phyloP scores from a whole-genome alignment of 2,888 invertebrate genomes.

The Seladonia tumulorum region DNA sequence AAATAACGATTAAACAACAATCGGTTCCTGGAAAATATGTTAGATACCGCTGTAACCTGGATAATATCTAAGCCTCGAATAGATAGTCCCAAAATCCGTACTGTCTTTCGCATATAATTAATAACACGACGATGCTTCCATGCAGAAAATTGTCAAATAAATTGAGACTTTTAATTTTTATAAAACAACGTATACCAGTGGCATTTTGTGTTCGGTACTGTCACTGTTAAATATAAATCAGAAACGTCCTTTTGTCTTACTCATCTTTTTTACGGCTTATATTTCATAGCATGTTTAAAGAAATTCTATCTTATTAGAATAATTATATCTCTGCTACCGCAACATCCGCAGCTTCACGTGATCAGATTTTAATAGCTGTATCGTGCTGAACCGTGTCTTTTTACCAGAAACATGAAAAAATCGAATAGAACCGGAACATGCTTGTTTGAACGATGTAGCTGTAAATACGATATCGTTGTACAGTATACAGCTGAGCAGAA shows the following conservation, averaged over 20 bases:
- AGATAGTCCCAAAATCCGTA: no score
- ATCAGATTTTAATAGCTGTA: not conserved
- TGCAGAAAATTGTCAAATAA: no score
- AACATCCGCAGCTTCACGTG: not conserved
- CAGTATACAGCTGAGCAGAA: not conserved
- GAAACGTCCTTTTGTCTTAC: not conserved
- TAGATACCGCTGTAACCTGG: not conserved
- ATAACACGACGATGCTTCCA: no score
- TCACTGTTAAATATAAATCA: no score
- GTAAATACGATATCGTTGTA: not conserved
- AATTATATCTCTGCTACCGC: not conserved
- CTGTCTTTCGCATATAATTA: no score
- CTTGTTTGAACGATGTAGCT: not conserved
- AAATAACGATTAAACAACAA: constrained; percentile 21
- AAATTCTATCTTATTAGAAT: not conserved
- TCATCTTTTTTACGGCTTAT: not conserved
- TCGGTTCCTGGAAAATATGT: not conserved
- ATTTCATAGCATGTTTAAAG: not conserved
- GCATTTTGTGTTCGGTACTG: no score
- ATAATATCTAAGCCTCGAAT: not conserved
- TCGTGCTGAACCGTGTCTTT: not conserved
- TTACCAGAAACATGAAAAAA: not conserved
- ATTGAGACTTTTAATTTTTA: no score
- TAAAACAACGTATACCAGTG: no score
- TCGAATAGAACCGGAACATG: not conserved